These are phyloP conservation scores for Prosapia bicincta DNA, from an alignment of 2,888 invertebrate species.

Conservation along the genomic window DNA sequence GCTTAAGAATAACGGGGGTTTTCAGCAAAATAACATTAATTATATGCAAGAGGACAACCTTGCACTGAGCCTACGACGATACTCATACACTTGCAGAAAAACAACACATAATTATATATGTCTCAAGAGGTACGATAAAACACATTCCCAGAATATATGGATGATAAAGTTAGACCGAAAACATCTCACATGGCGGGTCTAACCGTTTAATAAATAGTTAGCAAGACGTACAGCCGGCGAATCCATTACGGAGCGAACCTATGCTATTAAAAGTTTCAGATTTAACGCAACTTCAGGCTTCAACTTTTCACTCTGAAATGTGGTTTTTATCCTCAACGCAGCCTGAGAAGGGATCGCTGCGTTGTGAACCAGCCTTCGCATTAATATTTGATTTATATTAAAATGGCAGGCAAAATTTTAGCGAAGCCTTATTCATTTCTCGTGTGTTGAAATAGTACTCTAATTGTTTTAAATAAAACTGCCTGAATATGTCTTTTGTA, in stretches of 20 bases:
- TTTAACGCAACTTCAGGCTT: background rate
- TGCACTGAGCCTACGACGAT: too few relatives aligned
- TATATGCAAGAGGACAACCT: too few relatives aligned
- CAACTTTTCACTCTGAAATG: constrained; percentile 20
- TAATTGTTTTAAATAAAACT: too few relatives aligned
- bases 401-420: background rate
- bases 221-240: background rate
- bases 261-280: background rate
- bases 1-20: too few relatives aligned
- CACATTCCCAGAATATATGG: too few relatives aligned
- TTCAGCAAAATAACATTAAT: too few relatives aligned
- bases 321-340: background rate
- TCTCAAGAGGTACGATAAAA: too few relatives aligned
- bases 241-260: background rate
- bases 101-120: too few relatives aligned
- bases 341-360: background rate
- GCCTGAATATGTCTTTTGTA: too few relatives aligned
- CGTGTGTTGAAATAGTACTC: too few relatives aligned
- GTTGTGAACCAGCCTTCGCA: background rate
- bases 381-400: background rate
- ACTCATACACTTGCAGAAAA: too few relatives aligned
- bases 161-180: background rate
- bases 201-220: background rate
- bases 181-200: background rate
- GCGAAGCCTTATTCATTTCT: too few relatives aligned